phyloP scores from a whole-genome alignment of 2,888 invertebrate species.

The Cephalotes varians region DNA sequence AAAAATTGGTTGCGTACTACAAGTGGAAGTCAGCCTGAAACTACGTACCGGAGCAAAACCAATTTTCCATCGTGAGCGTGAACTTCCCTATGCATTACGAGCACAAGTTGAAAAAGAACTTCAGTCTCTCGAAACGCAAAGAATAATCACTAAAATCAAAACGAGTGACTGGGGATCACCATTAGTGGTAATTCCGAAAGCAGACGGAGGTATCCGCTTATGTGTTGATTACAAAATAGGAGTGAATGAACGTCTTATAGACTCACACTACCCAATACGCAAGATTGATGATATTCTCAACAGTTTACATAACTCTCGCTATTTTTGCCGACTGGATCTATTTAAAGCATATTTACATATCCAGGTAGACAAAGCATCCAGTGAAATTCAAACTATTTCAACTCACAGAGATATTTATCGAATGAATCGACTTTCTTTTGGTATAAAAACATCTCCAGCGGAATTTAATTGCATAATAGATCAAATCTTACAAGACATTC shows the following conservation, averaged over 20 bases:
- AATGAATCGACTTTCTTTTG: neutral
- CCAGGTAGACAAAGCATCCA: neutral
- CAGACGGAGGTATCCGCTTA: neutral
- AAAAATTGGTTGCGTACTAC: neutral
- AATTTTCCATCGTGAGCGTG: no score
- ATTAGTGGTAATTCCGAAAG: neutral
- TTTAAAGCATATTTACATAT: neutral
- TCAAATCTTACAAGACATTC: no score
- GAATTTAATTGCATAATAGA: no score
- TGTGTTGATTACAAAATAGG: neutral
- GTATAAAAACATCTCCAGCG: no score
- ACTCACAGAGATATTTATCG: neutral
- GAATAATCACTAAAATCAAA: no score
- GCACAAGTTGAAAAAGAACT: no score
- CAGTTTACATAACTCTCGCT: neutral
- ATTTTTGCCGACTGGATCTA: neutral
- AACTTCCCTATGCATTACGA: no score
- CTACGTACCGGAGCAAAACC: no score
- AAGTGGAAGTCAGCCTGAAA: no score
- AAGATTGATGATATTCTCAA: neutral
- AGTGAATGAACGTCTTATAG: neutral
- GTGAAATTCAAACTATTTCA: neutral
- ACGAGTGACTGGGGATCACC: neutral
- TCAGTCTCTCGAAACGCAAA: no score
- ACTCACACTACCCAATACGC: neutral